These are phyloP conservation scores for Pseudomyrmex flavicornis DNA, from an alignment of 1,140 invertebrate genomes.

Conservation along the genomic window DNA sequence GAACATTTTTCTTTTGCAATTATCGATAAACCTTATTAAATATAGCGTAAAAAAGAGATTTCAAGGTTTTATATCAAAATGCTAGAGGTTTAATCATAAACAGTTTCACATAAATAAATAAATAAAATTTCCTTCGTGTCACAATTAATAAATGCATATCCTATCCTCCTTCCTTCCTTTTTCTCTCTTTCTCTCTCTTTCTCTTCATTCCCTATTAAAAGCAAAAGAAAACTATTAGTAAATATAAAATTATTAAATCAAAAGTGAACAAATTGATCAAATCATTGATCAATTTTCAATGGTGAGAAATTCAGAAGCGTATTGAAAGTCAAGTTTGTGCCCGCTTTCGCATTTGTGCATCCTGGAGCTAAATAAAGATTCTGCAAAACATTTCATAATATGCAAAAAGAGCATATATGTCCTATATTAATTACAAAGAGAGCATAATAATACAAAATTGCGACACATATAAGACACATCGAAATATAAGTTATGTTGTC, in stretches of 20 bases:
- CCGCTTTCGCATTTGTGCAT: slow-evolving; percentile 67
- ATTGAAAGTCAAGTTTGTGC: slow-evolving; percentile 73
- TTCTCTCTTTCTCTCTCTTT: slow-evolving; percentile 78
- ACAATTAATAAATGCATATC: slow-evolving; percentile 83
- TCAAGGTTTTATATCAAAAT: slow-evolving; percentile 65
- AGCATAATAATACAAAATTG: slow-evolving; percentile 65
- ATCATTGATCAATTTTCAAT: slow-evolving; percentile 69
- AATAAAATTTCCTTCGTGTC: slow-evolving; percentile 77
- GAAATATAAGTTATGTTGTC: slow-evolving; percentile 67
- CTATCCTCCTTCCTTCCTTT: slow-evolving; percentile 81
- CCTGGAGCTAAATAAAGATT: slow-evolving; percentile 76
- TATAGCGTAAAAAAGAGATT: slow-evolving; percentile 61
- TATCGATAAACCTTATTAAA: slow-evolving; percentile 51
- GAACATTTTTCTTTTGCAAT: slow-evolving; percentile 64
- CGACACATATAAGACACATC: slow-evolving; percentile 65
- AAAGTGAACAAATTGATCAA: slow-evolving; percentile 60
- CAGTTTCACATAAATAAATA: slow-evolving; percentile 73
- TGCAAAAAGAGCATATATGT: slow-evolving; percentile 69
- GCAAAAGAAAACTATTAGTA: slow-evolving; percentile 85
- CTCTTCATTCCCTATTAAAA: slow-evolving; percentile 83
- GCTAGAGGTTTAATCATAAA: slow-evolving; percentile 74
- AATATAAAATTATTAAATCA: slow-evolving; percentile 80
- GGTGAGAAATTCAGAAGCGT: slow-evolving; percentile 70
- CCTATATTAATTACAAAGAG: slow-evolving; percentile 53
- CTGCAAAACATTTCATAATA: slow-evolving; percentile 76